A percentile compares a stretch with the other conserved stretches of the same genome.
Evolutionary conservation across 92 coral and sea anemone species (phyloP).

Genomic region (Muricea muricata): DNA sequence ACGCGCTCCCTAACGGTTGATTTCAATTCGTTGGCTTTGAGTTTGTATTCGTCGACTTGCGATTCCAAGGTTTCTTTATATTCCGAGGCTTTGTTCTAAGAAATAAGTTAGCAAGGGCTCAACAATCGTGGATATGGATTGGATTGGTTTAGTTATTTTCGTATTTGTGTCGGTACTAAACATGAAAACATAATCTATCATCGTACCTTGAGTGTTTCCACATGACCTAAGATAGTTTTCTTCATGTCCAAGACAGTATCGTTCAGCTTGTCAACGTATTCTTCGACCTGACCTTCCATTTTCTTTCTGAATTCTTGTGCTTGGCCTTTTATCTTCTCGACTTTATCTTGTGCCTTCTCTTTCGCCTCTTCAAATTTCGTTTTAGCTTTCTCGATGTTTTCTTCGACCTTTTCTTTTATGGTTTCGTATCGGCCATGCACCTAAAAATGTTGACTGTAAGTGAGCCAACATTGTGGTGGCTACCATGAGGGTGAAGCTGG

Average conservation of each 20-base stretch:
- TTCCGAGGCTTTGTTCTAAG: not conserved
- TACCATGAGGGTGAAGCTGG: not conserved
- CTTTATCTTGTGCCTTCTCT: not conserved
- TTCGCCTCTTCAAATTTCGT: not conserved
- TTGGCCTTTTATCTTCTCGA: constrained; percentile 7
- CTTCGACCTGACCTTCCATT: not conserved
- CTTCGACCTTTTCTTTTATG: not conserved
- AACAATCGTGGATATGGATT: too few species aligned
- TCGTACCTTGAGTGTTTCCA: not conserved
- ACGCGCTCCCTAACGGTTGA: not conserved
- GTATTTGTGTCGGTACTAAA: too few species aligned
- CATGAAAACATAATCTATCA: too few species aligned
- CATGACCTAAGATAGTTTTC: not conserved
- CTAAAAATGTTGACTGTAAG: not conserved
- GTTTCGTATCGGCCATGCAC: not conserved
- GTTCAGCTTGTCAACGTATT: not conserved
- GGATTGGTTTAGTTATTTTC: too few species aligned
- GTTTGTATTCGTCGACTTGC: not conserved
- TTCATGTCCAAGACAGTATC: not conserved
- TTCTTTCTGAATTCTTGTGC: not conserved
- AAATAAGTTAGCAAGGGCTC: not conserved
- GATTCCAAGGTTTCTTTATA: not conserved
- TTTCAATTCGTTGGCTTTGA: not conserved
- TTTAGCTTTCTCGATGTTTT: not conserved
- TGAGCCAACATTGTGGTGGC: not conserved